phyloP scores from a whole-genome alignment of 1,140 invertebrate genomes.

The Hyphantria cunea region DNA sequence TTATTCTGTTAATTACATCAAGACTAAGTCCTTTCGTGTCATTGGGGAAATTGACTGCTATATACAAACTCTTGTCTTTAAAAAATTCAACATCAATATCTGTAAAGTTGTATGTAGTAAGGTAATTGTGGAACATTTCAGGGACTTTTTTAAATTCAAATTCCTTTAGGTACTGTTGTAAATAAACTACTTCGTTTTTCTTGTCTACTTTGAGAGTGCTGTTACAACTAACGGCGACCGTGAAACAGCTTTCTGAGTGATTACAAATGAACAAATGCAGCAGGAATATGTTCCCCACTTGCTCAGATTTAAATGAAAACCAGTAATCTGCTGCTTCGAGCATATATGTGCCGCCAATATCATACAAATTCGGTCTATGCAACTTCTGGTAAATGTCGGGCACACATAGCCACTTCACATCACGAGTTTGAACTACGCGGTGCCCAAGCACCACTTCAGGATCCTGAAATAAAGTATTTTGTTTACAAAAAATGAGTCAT shows the following conservation, averaged over 20 bases:
- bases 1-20: slow-evolving; percentile 39
- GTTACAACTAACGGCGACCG: slow-evolving; percentile 42
- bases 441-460: slow-evolving; percentile 46
- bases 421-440: slow-evolving; percentile 47
- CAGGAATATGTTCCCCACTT: slow-evolving; percentile 53
- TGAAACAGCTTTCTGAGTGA: slow-evolving; percentile 44
- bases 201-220: slow-evolving; percentile 52
- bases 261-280: slow-evolving; percentile 62
- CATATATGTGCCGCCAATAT: slow-evolving; percentile 67
- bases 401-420: slow-evolving; percentile 62
- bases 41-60: slow-evolving; percentile 47
- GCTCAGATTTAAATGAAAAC: slow-evolving; percentile 61
- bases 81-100: slow-evolving; percentile 60
- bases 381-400: slow-evolving; percentile 64
- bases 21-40: slow-evolving; percentile 6
- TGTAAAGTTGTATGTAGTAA: slow-evolving; percentile 62
- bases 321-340: slow-evolving; percentile 58
- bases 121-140: slow-evolving; percentile 46
- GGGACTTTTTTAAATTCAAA: slow-evolving; percentile 44
- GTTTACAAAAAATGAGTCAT: slow-evolving; percentile 26
- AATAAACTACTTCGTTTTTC: slow-evolving; percentile 47
- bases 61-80: slow-evolving; percentile 55
- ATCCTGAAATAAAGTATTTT: too few species aligned
- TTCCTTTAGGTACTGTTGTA: slow-evolving; percentile 38
- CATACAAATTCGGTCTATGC: slow-evolving; percentile 63